phyloP scores from a whole-genome alignment of 2,888 invertebrate genomes.

The Thelaira solivaga region DNA sequence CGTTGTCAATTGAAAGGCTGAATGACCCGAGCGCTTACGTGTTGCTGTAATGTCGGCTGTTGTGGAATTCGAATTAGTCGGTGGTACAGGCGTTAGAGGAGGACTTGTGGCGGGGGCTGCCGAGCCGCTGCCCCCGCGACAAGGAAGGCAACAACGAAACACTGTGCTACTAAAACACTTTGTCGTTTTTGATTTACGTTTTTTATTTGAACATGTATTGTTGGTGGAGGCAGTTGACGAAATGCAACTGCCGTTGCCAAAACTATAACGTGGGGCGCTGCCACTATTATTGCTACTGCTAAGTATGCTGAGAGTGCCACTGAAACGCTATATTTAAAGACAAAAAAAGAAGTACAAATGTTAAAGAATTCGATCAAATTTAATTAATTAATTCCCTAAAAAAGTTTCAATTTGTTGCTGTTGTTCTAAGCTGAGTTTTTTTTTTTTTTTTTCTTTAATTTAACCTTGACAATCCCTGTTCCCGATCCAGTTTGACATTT shows the following conservation, averaged over 20 bases:
- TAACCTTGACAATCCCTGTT: constrained; percentile 61
- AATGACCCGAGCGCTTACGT: constrained; percentile 59
- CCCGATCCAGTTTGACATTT: constrained; percentile 52
- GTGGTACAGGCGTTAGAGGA: constrained; percentile 75
- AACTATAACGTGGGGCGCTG: constrained; percentile 64
- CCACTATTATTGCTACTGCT: constrained; percentile 66
- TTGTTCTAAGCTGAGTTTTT: neutral
- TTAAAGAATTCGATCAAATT: neutral
- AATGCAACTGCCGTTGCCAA: constrained; percentile 64
- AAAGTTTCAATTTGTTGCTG: neutral
- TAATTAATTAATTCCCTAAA: neutral
- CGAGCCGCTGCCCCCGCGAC: constrained; percentile 89
- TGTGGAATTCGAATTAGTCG: constrained; percentile 64
- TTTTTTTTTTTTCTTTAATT: neutral
- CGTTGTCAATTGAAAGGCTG: constrained; percentile 53
- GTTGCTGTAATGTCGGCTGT: constrained; percentile 63
- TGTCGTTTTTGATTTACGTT: constrained; percentile 73
- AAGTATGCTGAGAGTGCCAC: constrained; percentile 63
- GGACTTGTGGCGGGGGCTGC: constrained; percentile 81
- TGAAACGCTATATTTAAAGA: constrained; percentile 68
- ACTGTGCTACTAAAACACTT: constrained; percentile 82
- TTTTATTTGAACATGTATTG: constrained; percentile 63
- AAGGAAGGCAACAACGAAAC: constrained; percentile 90
- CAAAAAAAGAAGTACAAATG: neutral
- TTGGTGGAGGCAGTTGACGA: constrained; percentile 59